Evolutionary conservation across 2,888 invertebrate species (phyloP).

Genomic region (Dryobotodes eremita): DNA sequence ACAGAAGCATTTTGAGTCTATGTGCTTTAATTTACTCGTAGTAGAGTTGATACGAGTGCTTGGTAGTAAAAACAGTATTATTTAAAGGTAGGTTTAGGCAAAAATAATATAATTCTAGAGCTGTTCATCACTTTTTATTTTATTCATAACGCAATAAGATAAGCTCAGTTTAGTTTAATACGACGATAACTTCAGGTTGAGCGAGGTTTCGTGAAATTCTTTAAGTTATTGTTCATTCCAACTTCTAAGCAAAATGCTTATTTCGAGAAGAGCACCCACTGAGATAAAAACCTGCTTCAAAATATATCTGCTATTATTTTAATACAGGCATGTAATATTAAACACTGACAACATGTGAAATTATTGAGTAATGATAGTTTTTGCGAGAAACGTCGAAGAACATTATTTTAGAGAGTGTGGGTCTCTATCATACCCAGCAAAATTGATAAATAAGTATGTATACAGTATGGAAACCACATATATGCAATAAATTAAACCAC

Average conservation of each 20-base stretch:
- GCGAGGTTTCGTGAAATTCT: constrained; percentile 2
- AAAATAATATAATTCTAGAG: background rate
- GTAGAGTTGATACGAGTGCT: background rate
- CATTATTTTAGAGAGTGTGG: too few relatives aligned
- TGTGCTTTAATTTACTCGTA: constrained; percentile 18
- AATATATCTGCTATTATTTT: constrained; percentile 4
- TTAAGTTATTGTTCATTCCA: constrained; percentile 19
- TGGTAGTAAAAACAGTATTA: background rate
- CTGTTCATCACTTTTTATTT: constrained; percentile 13
- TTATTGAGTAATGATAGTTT: constrained; percentile 7
- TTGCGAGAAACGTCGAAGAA: background rate
- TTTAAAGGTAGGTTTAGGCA: background rate
- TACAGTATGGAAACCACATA: too few relatives aligned
- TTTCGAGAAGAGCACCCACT: background rate
- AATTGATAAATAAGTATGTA: too few relatives aligned
- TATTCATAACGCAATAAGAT: constrained; percentile 20
- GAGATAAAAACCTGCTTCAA: background rate
- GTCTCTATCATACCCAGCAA: background rate
- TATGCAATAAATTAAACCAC: too few relatives aligned
- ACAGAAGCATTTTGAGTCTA: constrained; percentile 10
- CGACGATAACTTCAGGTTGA: constrained; percentile 30
- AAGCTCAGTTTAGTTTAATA: constrained; percentile 33
- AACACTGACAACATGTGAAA: constrained; percentile 18
- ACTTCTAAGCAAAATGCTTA: constrained; percentile 36
- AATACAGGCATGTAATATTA: constrained; percentile 10